A percentile compares a stretch with the other conserved stretches of the same genome.
These are phyloP conservation scores for Hirtodrosophila duncani DNA, from an alignment of 2,888 invertebrate species.

Conservation along the genomic window DNA sequence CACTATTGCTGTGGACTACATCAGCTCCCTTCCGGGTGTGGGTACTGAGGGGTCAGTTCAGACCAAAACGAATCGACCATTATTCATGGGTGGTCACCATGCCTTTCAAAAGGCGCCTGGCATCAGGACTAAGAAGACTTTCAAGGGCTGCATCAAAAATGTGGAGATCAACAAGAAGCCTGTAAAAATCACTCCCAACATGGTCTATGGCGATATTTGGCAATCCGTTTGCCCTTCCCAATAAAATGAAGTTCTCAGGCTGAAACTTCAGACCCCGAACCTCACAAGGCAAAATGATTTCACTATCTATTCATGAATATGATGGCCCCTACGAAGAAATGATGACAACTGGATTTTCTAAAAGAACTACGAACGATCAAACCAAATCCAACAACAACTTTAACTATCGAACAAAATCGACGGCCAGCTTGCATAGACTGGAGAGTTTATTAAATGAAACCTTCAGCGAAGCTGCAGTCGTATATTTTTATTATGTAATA, in stretches of 20 bases:
- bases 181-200: conserved; percentile 80
- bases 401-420: conserved; percentile 59
- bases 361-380: conserved; percentile 61
- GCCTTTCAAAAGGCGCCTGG: conserved; percentile 81
- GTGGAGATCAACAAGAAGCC: conserved; percentile 82
- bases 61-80: conserved; percentile 89
- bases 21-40: conserved; percentile 85
- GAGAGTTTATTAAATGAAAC: not conserved
- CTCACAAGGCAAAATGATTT: conserved; percentile 19
- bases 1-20: conserved; percentile 90
- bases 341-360: not conserved
- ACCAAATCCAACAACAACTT: too few relatives aligned
- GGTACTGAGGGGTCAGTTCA: conserved; percentile 82
- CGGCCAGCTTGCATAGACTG: conserved; percentile 3
- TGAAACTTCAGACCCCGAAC: not conserved
- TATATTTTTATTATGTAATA: conserved; percentile 30
- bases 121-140: conserved; percentile 84
- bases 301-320: not conserved
- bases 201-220: conserved; percentile 86
- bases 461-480: conserved; percentile 34
- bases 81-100: conserved; percentile 95
- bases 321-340: not conserved
- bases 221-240: conserved; percentile 90
- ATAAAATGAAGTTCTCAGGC: conserved; percentile 44
- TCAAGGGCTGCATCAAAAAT: conserved; percentile 88